These are phyloP conservation scores for Stegastes partitus DNA, from an alignment of 2,113 vertebrate species.

Conservation along the genomic window DNA sequence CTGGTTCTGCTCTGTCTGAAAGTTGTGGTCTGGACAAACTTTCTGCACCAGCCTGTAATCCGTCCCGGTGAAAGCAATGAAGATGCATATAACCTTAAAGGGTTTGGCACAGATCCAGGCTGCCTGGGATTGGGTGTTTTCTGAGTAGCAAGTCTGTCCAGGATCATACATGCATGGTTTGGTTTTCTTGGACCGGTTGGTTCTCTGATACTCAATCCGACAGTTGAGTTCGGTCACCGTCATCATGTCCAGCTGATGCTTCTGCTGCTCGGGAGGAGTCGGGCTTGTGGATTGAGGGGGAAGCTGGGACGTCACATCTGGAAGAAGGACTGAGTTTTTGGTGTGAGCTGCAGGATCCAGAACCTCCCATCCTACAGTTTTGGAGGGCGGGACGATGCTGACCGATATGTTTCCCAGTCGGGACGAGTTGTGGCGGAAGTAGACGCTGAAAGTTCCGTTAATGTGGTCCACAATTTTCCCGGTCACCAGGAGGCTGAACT, in stretches of 20 bases:
- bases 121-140: slow-evolving; percentile 85
- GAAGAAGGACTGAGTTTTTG: slow-evolving; percentile 58
- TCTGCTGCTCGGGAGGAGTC: slow-evolving; percentile 41
- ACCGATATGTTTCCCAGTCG: slow-evolving; percentile 85
- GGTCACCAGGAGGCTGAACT: slow-evolving; percentile 85
- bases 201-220: slow-evolving; percentile 84
- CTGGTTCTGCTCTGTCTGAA: slow-evolving; percentile 79
- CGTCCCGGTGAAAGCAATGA: slow-evolving; percentile 84
- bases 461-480: slow-evolving; percentile 87
- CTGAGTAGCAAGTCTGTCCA: slow-evolving; percentile 83
- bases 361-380: slow-evolving; percentile 80
- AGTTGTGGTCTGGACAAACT: slow-evolving; percentile 86
- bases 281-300: slow-evolving; percentile 63
- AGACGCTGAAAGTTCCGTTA: slow-evolving; percentile 86
- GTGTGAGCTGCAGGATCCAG: slow-evolving; percentile 28
- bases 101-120: slow-evolving; percentile 88
- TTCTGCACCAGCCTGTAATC: slow-evolving; percentile 88
- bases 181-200: slow-evolving; percentile 84
- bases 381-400: slow-evolving; percentile 85
- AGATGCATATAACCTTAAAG: slow-evolving; percentile 87
- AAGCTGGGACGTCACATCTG: slow-evolving; percentile 53
- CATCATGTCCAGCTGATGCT: slow-evolving; percentile 73
- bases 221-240: slow-evolving; percentile 81
- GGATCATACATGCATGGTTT: slow-evolving; percentile 85
- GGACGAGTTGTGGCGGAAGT: slow-evolving; percentile 87